phyloP scores from a whole-genome alignment of 2,888 invertebrate genomes.

The Macrosoma leucophasiata region DNA sequence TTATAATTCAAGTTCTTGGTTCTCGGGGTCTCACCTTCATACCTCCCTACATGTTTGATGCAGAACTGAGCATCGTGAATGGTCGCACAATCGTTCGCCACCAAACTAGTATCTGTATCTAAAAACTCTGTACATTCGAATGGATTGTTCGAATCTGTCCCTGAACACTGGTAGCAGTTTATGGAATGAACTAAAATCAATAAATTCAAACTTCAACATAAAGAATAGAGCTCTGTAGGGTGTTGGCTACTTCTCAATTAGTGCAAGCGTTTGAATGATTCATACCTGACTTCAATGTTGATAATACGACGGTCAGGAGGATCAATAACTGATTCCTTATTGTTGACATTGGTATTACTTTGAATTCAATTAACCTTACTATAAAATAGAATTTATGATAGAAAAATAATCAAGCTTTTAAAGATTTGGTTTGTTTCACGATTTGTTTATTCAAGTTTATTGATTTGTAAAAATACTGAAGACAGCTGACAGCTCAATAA shows the following conservation, averaged over 20 bases:
- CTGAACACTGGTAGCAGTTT: slow-evolving; percentile 92
- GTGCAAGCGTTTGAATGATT: background rate
- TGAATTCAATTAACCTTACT: too few relatives aligned
- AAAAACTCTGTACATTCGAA: slow-evolving; percentile 91
- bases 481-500: too few relatives aligned
- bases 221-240: slow-evolving; percentile 23
- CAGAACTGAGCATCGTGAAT: slow-evolving; percentile 93
- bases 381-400: too few relatives aligned
- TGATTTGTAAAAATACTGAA: too few relatives aligned
- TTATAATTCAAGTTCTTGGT: too few relatives aligned
- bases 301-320: too few relatives aligned
- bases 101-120: slow-evolving; percentile 78
- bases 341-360: too few relatives aligned
- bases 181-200: slow-evolving; percentile 77
- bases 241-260: background rate
- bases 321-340: too few relatives aligned
- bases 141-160: slow-evolving; percentile 83
- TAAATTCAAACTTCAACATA: too few relatives aligned
- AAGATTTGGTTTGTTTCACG: too few relatives aligned
- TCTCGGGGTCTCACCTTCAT: slow-evolving; percentile 86
- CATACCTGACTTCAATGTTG: slow-evolving; percentile 1
- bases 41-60: slow-evolving; percentile 94
- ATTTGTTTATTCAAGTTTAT: too few relatives aligned
- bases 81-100: slow-evolving; percentile 81
- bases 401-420: too few relatives aligned